A percentile compares a stretch with the other conserved stretches of the same genome.
Conservation (phyloP, 2,888 invertebrate species). For the Cheilosia impressa region DNA sequence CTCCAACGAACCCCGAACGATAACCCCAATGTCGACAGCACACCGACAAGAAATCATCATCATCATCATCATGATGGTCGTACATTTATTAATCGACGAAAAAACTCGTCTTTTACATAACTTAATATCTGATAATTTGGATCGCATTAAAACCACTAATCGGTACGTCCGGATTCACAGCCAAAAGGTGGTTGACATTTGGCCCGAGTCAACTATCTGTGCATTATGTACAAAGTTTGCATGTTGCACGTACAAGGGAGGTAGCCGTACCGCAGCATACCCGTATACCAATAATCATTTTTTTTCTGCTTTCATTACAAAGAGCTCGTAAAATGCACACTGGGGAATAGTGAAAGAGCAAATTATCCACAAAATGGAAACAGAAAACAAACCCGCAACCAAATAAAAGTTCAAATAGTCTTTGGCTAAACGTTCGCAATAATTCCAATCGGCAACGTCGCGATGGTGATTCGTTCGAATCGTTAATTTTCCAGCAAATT, state of each 20-base stretch:
- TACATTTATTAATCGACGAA: not conserved
- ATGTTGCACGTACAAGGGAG: slow-evolving; percentile 42
- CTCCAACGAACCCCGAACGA: not conserved
- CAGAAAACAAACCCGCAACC: slow-evolving; percentile 1
- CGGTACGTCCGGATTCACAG: slow-evolving; percentile 50
- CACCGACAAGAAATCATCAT: not conserved
- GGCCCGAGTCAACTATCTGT: slow-evolving; percentile 50
- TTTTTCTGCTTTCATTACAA: slow-evolving; percentile 61
- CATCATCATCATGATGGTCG: too few relatives aligned
- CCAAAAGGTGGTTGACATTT: slow-evolving; percentile 71
- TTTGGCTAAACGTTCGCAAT: slow-evolving; percentile 34
- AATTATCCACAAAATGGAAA: slow-evolving; percentile 45
- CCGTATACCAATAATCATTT: slow-evolving; percentile 20
- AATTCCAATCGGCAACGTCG: slow-evolving; percentile 54
- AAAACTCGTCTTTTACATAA: slow-evolving; percentile 35
- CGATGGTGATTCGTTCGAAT: slow-evolving; percentile 45
- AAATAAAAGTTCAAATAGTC: slow-evolving; percentile 20
- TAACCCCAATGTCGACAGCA: not conserved
- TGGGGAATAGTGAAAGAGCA: slow-evolving; percentile 62
- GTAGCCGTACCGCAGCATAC: slow-evolving; percentile 15
- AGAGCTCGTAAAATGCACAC: slow-evolving; percentile 37
- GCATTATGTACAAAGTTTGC: slow-evolving; percentile 18
- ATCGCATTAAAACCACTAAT: slow-evolving; percentile 51
- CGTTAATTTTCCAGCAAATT: slow-evolving; percentile 62
- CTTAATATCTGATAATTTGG: slow-evolving; percentile 48